Percentiles rank a stretch among this genome's conserved stretches.
phyloP scores from a whole-genome alignment of 2,797 vertebrate genomes.

The Diglossa cyanea region DNA sequence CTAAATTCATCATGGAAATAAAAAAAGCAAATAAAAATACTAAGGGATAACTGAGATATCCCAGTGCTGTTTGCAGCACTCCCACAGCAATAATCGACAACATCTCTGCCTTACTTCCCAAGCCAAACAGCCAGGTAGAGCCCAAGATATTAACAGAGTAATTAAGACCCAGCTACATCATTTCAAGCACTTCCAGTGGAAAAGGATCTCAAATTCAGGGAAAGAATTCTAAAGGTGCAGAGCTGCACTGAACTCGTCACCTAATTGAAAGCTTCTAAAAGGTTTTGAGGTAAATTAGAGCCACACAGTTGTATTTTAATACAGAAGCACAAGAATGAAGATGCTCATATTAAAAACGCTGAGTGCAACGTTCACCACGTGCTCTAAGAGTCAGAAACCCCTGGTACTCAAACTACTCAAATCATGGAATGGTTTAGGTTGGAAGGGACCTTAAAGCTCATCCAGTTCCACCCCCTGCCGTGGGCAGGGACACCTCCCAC shows the following conservation, averaged over 20 bases:
- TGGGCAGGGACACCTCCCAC: not conserved
- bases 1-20: not conserved
- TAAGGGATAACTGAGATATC: not conserved
- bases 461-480: accelerated
- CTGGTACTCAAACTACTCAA: not conserved
- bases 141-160: too few species aligned
- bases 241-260: not conserved
- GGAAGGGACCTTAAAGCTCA: not conserved
- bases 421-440: not conserved
- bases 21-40: not conserved
- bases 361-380: accelerated
- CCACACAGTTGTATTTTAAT: not conserved
- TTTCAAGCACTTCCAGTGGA: not conserved
- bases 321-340: not conserved
- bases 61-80: not conserved
- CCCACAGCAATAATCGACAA: not conserved
- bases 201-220: not conserved
- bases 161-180: not conserved
- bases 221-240: not conserved
- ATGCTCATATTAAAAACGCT: accelerated
- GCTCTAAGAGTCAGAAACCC: not conserved
- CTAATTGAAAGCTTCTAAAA: not conserved
- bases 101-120: not conserved
- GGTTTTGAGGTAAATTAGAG: not conserved
- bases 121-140: accelerated